Evolutionary conservation across 1,140 invertebrate species (phyloP), one percentile per base, ranked within the genome.

Genomic region (Tetramorium parvispinum): DNA sequence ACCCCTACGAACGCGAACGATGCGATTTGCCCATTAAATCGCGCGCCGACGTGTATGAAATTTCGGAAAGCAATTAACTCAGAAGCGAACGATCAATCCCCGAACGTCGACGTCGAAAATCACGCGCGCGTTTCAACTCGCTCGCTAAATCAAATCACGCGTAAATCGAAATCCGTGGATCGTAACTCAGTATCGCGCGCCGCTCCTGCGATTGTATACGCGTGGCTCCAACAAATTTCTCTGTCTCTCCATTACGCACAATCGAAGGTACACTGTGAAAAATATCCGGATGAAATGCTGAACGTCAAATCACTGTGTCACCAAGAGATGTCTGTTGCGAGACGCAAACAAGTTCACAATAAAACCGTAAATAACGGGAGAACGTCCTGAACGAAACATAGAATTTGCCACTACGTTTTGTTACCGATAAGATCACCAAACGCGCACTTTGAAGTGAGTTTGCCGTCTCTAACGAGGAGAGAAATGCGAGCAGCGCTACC

Each of bases 401-500:
- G n/a, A 55, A 53, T 49, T 49, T 27, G 49, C n/a, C 11, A 66
- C 59, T 78, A 51, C 13, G 10, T 51, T 18, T 37, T 24, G 21
- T 66, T 24, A 46, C 6, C 5, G 61, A 37, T 55, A 11, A 32
- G 18, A 21, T 46, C 66, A 61, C 18, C 16, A 18, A 46, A 53
- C 13, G 37, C n/a, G 46, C 61, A 70, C 76, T 61, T 40, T 18
- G 21, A 5, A 59, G 21, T 57, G 57, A 53, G 61, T 8, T 37
- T 18, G 61, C 18, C 24, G 40, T 46, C 57, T n/a, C 37, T 46
- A 82, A 63, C 32, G 70, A 77, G 57, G 55, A 78, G 68, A 75
- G 79, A 37, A 83, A 83, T 85, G 68, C 51, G 68, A 0, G 59
- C 70, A 68, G 55, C 81, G 57, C 75, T 87, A 78, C 92, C 86